Base-by-base conservation (phyloP, 2,113 vertebrate species). In the Petromus typicus region DNA sequence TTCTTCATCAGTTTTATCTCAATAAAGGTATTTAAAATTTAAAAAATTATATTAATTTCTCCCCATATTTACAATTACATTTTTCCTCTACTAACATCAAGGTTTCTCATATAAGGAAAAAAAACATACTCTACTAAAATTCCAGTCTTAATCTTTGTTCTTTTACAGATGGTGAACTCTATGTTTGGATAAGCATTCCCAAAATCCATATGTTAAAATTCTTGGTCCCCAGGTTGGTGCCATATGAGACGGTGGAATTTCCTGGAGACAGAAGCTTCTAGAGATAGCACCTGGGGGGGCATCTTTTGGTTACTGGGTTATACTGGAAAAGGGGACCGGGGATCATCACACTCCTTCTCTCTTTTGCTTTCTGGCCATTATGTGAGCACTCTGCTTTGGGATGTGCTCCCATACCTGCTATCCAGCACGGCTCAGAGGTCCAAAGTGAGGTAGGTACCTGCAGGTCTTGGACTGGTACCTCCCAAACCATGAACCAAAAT, bases 61-160 rank as follows among this genome's bases (percentile, higher is more conserved):
- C 89, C n/a, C 4, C n/a, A 0, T 54, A 91, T 3, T 93, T 11
- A 63, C n/a, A 37, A 48, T 56, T 90, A 56, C 43, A 67, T 63
- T 66, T 78, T 86, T n/a, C 37, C 56, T 63, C 63, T 76, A 86
- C 69, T 86, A 96, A 81, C 69, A 86, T 81, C 90, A 94, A 95
- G 45, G 20, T 23, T 84, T 32, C 80, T 89, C 66, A 81, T 82
- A 30, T 83, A 89, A 95, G 86, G 85, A 82, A n/a, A n/a, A n/a
- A n/a, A n/a, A n/a, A n/a, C 81, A 80, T 45, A 40, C 17, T 91
- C 43, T 84, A 63, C 18, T 93, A 37, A 37, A 93, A 90, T 51
- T n/a, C n/a, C n/a, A n/a, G n/a, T n/a, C 40, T 27, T 22, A 86
- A 89, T 69, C 12, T 66, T 30, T 61, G 45, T 82, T 92, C 2